Evolutionary conservation across 1,140 invertebrate species (phyloP).

Genomic region (Listronotus bonariensis): DNA sequence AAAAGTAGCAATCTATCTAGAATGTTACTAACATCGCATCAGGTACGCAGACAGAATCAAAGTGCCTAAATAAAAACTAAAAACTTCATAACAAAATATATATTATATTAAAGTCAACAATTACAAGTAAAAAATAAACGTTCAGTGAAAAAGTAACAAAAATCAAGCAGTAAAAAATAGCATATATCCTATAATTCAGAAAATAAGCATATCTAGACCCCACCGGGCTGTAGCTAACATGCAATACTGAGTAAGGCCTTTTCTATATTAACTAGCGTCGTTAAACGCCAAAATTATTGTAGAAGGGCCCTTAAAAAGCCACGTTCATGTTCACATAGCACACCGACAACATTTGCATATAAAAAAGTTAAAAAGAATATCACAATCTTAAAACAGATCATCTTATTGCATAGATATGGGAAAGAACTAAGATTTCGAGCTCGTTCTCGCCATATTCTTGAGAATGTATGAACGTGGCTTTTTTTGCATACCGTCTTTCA

Average conservation of each 20-base stretch:
- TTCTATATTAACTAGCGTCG: slow-evolving; percentile 4
- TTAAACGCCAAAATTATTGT: not conserved
- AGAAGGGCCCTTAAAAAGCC: slow-evolving; percentile 28
- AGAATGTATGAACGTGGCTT: slow-evolving; percentile 28
- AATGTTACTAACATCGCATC: slow-evolving; percentile 39
- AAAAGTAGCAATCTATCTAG: slow-evolving; percentile 7
- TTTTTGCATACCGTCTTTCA: slow-evolving; percentile 1
- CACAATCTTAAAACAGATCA: slow-evolving; percentile 45
- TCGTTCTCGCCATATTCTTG: slow-evolving; percentile 11
- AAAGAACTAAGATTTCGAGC: slow-evolving; percentile 21
- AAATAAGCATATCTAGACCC: slow-evolving; percentile 51
- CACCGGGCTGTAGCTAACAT: slow-evolving; percentile 42
- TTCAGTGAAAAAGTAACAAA: slow-evolving; percentile 51
- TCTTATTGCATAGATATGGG: slow-evolving; percentile 38
- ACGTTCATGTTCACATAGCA: slow-evolving; percentile 32
- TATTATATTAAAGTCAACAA: slow-evolving; percentile 55
- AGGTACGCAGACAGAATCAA: slow-evolving; percentile 50
- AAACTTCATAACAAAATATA: slow-evolving; percentile 53
- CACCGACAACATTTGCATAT: slow-evolving; percentile 18
- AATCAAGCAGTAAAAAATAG: slow-evolving; percentile 50
- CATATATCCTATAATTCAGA: slow-evolving; percentile 44
- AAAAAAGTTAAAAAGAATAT: slow-evolving; percentile 40
- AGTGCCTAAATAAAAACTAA: slow-evolving; percentile 24
- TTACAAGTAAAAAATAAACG: slow-evolving; percentile 53
- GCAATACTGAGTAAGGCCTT: slow-evolving; percentile 44